Evolutionary conservation across 1,140 invertebrate genomes (phyloP), one percentile per base, ranked within the genome.

Genomic region (Periplaneta americana): DNA sequence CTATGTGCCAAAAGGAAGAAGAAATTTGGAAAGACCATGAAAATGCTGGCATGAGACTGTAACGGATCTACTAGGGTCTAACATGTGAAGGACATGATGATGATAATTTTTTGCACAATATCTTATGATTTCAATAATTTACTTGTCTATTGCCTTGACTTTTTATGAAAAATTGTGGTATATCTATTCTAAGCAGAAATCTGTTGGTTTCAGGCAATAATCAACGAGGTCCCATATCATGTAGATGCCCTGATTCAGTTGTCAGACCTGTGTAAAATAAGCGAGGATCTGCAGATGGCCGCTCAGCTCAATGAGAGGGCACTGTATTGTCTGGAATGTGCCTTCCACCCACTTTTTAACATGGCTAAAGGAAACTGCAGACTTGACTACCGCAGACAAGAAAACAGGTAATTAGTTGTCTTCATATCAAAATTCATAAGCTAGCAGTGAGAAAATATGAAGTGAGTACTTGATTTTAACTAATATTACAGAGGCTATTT

Each of bases 201-300:
- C n/a, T n/a, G n/a, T n/a, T n/a, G n/a, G 34, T 90, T 90, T 74
- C 85, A 94, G 93, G 90, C 87, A 78, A 91, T 97, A 74, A 89
- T 96, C n/a, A 93, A 95, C 84, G 87, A 91, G 32, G 91, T 95
- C 87, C 93, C 94, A 0, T 96, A 95, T 86, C 95, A 97, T 84
- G 92, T 97, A 9, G 96, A 98, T 86, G 89, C 93, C 0, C 88
- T 98, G n/a, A 91, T 97, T 34, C 96, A 98, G 87, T 88, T 98
- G 75, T 94, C 95, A 83, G 96, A 97, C 85, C 90, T 97, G 22
- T 96, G 93, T 85, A 92, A 92, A 82, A 91, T 96, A 85, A 94
- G 91, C 82, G 96, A 97, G 86, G 95, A 97, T 88, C 89, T 93
- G 39, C 92, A 95, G 80, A 93, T 94, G 88, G 94, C 96, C 10